Evolutionary conservation across 92 coral and sea anemone genomes (phyloP), one percentile per base, ranked within the genome.

Genomic region (Palythoa heliodiscus): DNA sequence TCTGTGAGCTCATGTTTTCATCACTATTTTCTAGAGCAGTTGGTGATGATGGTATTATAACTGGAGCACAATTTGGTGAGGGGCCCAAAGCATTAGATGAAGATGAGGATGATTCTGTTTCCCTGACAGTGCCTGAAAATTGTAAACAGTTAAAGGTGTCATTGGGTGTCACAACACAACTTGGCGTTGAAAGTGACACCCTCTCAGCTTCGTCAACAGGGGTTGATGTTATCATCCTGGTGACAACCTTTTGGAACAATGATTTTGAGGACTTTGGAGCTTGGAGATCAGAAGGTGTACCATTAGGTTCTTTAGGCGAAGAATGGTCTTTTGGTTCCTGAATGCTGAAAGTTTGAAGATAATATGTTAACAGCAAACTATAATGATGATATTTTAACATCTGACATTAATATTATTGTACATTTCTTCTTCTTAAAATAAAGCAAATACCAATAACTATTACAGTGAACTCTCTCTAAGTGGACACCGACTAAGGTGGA

Each of bases 101-200:
- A 20, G 92, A 82, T 60, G 90, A 82, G 11, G 94, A 91, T 3
- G 97, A 89, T 23, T 77, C 73, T 13, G 83, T 86, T 68, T 61
- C 91, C 68, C 57, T 86, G 52, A 81, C 88, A 17, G 75, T 87
- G 1, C 98, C 98, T 71, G 98, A 94, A 88, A 94, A 92, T 50
- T 88, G 93, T 47, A 94, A 76, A 67, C 98, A 92, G 47, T 85
- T 81, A 75, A 93, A 93, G 3, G 75, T 87, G 14, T 87, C 91
- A 77, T 84, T 87, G 2, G 88, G 95, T n/a, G 94, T 91, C 8
- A 87, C 94, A 69, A 89, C 91, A 54, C 89, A 83, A 25, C 91
- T 90, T 40, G 91, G 93, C 5, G 91, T 88, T 19, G 76, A 73
- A 24, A 87, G 76, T 35, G 88, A 83, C 63, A 77, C 74, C 11